These are phyloP conservation scores for Anguilla japonica DNA, from an alignment of 2,113 vertebrate genomes.

Conservation along the genomic window DNA sequence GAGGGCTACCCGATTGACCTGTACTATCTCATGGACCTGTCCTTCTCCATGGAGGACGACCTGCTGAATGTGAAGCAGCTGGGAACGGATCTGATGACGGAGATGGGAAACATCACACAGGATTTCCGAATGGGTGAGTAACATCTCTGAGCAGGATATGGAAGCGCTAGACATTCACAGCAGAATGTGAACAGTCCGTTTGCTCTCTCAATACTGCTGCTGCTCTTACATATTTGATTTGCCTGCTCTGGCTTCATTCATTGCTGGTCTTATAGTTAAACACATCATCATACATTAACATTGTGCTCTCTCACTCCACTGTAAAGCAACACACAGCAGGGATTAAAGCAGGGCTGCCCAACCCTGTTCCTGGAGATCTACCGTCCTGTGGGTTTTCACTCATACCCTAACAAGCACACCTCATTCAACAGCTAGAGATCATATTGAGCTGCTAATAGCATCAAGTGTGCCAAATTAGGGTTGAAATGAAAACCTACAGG, in stretches of 20 bases:
- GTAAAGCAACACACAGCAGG: not conserved
- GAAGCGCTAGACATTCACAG: no score
- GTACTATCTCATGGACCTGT: slow-evolving; percentile 85
- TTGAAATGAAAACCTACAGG: no score
- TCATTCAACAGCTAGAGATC: no score
- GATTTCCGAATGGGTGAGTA: slow-evolving; percentile 70
- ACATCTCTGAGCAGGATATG: not conserved
- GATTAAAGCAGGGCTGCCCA: no score
- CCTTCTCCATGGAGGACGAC: slow-evolving; percentile 81
- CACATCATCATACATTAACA: not conserved
- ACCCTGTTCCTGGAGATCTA: no score
- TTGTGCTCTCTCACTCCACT: not conserved
- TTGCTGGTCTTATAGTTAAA: not conserved
- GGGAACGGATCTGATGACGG: slow-evolving; percentile 69
- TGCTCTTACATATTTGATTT: not conserved
- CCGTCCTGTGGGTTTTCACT: no score
- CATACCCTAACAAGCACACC: no score
- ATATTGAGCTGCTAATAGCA: no score
- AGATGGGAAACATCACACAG: slow-evolving; percentile 69
- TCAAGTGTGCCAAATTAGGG: no score
- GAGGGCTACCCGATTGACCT: slow-evolving; percentile 79
- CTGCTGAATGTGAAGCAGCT: slow-evolving; percentile 76
- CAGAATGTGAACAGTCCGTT: no score
- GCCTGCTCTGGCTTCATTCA: not conserved
- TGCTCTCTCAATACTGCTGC: not conserved